Evolutionary conservation across 2,888 invertebrate genomes (phyloP), one percentile per base, ranked within the genome.

Genomic region (Mythimna lalbum): DNA sequence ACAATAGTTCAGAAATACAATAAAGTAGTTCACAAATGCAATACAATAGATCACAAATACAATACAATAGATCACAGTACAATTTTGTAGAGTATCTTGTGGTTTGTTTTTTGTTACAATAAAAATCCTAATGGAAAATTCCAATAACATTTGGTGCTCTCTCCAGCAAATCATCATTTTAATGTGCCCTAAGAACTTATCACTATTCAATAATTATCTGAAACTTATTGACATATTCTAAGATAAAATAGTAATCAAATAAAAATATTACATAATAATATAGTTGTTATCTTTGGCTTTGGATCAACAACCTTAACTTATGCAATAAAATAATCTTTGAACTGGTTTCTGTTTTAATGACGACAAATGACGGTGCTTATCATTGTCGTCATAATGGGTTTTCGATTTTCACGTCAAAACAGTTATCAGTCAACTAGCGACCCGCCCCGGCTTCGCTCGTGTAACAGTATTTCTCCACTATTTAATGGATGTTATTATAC

Each of bases 281-380:
- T 10, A 55, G 56, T 69, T 49, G 0, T 53, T 67, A 76, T 79
- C 66, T 21, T 60, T 47, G 43, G 50, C 49, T 27, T 61, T 62
- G 33, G 53, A 66, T 62, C 57, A 78, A 62, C 49, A 63, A 79
- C 39, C 53, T 63, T 17, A 59, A 55, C 43, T 77, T 59, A 33
- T 47, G 56, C 52, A 73, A 49, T 50, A 12, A 62, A 33, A 43
- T 59, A 43, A 66, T 49, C 27, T 21, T 39, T 23, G 9, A 43
- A 61, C 33, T 57, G n/a, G 21, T 61, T 21, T 5, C n/a, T 9
- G 12, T 21, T 52, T 33, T 19, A 14, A 19, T 17, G 7, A 53
- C 23, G 43, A 33, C 12, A 10, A 2, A 19, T 56, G 33, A n/a
- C n/a, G 21, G 10, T 12, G 19, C 53, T 36, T 77, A 55, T 63